Evolutionary conservation across 2,888 invertebrate species (phyloP).

Genomic region (Campoplex nolae): DNA sequence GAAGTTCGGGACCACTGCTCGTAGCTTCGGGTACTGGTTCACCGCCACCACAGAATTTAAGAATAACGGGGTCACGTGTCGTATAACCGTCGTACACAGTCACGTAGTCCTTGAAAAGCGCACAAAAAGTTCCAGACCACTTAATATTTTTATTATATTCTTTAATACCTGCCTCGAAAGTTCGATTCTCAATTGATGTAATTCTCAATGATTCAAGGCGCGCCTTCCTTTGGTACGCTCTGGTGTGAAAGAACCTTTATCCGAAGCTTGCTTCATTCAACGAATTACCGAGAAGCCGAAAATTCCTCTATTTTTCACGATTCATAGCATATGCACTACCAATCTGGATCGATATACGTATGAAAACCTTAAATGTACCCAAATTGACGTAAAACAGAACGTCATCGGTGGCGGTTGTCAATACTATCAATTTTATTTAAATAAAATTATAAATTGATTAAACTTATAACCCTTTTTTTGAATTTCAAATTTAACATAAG

Average conservation of each 20-base stretch:
- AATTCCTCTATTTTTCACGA: too few species aligned
- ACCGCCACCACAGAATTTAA: conserved; percentile 96
- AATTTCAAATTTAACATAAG: neutral
- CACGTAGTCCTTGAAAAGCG: conserved; percentile 89
- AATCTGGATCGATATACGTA: too few species aligned
- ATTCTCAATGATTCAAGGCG: neutral
- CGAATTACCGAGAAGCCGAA: too few species aligned
- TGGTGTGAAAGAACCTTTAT: too few species aligned
- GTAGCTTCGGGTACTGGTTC: conserved; percentile 94
- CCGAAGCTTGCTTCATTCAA: too few species aligned
- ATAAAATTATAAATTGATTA: neutral
- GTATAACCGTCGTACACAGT: conserved; percentile 96
- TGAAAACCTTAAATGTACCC: too few species aligned
- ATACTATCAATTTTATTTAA: too few species aligned
- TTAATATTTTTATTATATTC: neutral
- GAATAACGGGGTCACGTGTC: conserved; percentile 93
- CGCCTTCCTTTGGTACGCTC: too few species aligned
- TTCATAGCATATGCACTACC: too few species aligned
- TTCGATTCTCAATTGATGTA: neutral
- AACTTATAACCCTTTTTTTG: neutral
- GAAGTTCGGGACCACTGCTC: conserved; percentile 94
- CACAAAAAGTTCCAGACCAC: neutral
- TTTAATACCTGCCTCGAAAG: neutral
- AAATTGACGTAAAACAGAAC: too few species aligned
- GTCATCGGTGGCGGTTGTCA: too few species aligned